Evolutionary conservation across 2,888 invertebrate species (phyloP), one percentile per base, ranked within the genome.

Genomic region (Netelia virgata): DNA sequence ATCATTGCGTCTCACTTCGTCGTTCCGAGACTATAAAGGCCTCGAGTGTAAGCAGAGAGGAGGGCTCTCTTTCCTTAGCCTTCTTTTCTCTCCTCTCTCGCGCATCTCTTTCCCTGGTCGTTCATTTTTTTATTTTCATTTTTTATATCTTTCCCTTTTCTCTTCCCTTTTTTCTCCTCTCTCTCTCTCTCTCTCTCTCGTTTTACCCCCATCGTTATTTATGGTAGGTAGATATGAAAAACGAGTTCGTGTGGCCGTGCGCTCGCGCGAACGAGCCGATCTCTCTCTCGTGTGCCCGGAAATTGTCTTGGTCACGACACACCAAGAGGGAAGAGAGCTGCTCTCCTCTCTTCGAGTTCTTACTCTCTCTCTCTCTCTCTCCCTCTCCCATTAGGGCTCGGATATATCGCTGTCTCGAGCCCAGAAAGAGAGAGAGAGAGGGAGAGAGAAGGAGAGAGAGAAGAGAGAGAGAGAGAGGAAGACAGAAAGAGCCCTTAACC

Each of bases 281-380:
- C 80, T 84, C 76, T 84, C 76, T 81, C 70, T 66, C 70, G 41
- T 82, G 81, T 69, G 84, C 82, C 84, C 84, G 84, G 84, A 84
- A 84, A 84, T 84, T 82, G 81, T 84, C 84, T 84, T 59, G 82
- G 84, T 84, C 84, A 84, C 84, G 84, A 84, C 84, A 84, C 43
- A 69, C 79, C 79, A 9, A 72, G 57, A 53, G 23, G 77, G 76
- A 28, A 50, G 68, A 23, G 50, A 50, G 50, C 8, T 16, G 28
- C 41, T 10, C 59, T 61, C 28, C 23, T 82, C 70, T 74, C 74
- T 68, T 41, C 28, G 72, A 74, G 68, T 76, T 70, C 66, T 84
- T 74, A 85, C 85, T 80, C 84, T 69, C 76, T 83, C 86, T 81
- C 82, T 66, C 70, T 47, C 85, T 53, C 76, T 75, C 64, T 57